Conservation (phyloP, 2,797 vertebrate species). For the Semaprochilodus insignis region DNA sequence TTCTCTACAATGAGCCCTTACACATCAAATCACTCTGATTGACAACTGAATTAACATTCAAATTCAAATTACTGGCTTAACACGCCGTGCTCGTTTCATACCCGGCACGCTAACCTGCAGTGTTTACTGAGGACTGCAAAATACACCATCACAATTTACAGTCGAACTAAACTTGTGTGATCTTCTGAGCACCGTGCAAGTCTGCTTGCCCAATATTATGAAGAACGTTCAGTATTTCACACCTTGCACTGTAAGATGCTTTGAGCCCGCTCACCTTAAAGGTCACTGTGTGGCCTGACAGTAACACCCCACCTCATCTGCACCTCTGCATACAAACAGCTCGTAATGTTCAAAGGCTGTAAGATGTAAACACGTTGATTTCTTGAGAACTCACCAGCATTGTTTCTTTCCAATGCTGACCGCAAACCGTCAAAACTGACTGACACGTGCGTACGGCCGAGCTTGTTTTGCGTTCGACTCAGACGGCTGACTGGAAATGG, state of each 20-base stretch:
- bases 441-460: slow-evolving; percentile 25
- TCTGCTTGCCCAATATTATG: not conserved
- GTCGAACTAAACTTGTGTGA: not conserved
- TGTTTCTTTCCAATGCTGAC: slow-evolving; percentile 65
- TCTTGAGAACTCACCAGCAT: slow-evolving; percentile 48
- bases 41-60: too few relatives aligned
- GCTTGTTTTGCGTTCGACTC: not conserved
- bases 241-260: slow-evolving; percentile 28
- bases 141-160: not conserved
- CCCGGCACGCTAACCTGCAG: not conserved
- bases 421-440: slow-evolving; percentile 72
- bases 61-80: too few relatives aligned
- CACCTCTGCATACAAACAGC: slow-evolving; percentile 35
- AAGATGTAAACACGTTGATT: slow-evolving; percentile 24
- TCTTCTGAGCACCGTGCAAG: not conserved
- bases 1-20: too few relatives aligned
- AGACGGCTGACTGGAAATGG: not conserved
- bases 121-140: not conserved
- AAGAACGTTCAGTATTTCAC: not conserved
- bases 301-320: slow-evolving; percentile 53
- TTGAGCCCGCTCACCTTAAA: slow-evolving; percentile 57
- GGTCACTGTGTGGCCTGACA: slow-evolving; percentile 68
- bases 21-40: not conserved
- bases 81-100: not conserved
- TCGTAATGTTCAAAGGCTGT: slow-evolving; percentile 43